Conservation (phyloP, 1,140 invertebrate species). For the Hestina assimilis region DNA sequence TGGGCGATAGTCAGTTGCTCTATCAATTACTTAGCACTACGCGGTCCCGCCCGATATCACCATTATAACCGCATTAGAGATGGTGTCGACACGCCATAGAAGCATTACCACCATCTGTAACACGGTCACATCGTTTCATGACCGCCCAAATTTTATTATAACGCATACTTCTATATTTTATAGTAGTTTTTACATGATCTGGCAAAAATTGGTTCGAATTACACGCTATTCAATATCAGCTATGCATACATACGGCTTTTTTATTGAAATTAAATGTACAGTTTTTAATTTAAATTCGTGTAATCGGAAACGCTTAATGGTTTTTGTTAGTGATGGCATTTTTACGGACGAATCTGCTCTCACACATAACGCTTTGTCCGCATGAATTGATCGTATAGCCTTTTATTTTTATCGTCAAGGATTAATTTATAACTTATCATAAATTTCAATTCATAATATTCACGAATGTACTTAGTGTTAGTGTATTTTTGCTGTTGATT, state of each 20-base stretch:
- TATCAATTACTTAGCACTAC: slow-evolving; percentile 70
- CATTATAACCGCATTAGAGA: slow-evolving; percentile 74
- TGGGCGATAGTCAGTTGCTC: slow-evolving; percentile 52
- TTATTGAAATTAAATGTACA: slow-evolving; percentile 53
- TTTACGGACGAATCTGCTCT: slow-evolving; percentile 18
- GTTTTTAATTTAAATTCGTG: slow-evolving; percentile 61
- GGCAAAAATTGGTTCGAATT: slow-evolving; percentile 53
- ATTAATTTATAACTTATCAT: neutral
- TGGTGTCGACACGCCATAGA: slow-evolving; percentile 67
- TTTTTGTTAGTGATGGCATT: slow-evolving; percentile 27
- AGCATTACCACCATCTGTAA: slow-evolving; percentile 67
- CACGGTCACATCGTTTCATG: slow-evolving; percentile 72
- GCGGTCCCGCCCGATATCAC: slow-evolving; percentile 53
- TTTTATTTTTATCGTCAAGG: neutral
- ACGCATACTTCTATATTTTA: slow-evolving; percentile 48
- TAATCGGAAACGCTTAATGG: slow-evolving; percentile 43
- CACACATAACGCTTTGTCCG: slow-evolving; percentile 18
- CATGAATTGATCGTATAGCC: neutral
- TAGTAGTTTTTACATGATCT: slow-evolving; percentile 51
- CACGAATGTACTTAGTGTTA: no score
- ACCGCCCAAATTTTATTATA: slow-evolving; percentile 67
- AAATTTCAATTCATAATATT: neutral
- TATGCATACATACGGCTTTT: slow-evolving; percentile 27
- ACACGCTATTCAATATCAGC: slow-evolving; percentile 12
- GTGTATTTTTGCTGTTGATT: no score